These are phyloP conservation scores for Bucorvus abyssinicus DNA, from an alignment of 2,797 vertebrate species.

Conservation along the genomic window DNA sequence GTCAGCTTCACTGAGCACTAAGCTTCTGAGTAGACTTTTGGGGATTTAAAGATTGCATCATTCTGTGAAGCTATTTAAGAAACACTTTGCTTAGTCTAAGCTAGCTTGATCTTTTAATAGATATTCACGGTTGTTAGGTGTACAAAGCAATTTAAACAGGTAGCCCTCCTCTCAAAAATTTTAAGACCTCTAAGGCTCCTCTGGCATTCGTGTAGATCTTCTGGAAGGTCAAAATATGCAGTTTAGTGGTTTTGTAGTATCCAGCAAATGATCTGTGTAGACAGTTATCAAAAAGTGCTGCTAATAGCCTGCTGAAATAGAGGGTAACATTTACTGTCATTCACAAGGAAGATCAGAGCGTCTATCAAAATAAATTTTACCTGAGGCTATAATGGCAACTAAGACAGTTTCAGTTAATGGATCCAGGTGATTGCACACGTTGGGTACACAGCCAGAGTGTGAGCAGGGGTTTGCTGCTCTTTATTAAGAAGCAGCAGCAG, in stretches of 20 bases:
- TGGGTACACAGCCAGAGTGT: not conserved
- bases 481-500: not conserved
- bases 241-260: constrained; percentile 20
- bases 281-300: not conserved
- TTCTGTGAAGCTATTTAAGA: not conserved
- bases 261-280: not conserved
- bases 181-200: not conserved
- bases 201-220: not conserved
- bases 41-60: not conserved
- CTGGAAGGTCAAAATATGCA: not conserved
- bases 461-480: not conserved
- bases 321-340: not conserved
- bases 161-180: not conserved
- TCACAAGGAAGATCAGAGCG: not conserved
- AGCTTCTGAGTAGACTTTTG: not conserved
- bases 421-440: not conserved
- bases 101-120: constrained; percentile 4
- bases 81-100: not conserved
- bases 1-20: not conserved
- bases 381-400: not conserved
- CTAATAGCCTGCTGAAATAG: not conserved
- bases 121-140: not conserved
- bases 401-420: not conserved
- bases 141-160: constrained; percentile 3
- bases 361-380: not conserved